Conservation (phyloP, 2,113 vertebrate species). For the Galbula dea region DNA sequence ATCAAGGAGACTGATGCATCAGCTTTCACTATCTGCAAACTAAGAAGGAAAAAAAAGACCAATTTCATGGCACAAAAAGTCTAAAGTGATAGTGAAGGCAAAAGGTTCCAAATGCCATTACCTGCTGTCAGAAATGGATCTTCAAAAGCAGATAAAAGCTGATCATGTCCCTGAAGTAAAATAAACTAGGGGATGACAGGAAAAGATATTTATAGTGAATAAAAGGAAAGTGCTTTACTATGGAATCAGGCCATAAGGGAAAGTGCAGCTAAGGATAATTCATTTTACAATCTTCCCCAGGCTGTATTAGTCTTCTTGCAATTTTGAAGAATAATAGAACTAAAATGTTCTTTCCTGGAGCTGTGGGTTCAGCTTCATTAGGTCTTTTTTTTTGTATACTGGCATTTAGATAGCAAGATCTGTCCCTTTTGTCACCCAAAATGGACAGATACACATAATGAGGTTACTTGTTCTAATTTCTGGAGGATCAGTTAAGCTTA, state of each 20-base stretch:
- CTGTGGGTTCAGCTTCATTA: neutral
- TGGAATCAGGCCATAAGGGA: slow-evolving; percentile 11
- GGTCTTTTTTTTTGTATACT: neutral
- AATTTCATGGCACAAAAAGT: neutral
- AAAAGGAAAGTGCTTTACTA: slow-evolving; percentile 36
- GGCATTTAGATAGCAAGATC: neutral
- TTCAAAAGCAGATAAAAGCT: slow-evolving; percentile 42
- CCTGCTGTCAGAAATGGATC: slow-evolving; percentile 1
- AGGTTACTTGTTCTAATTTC: neutral
- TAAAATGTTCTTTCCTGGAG: slow-evolving; percentile 25
- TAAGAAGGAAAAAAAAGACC: neutral
- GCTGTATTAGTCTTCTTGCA: slow-evolving; percentile 9
- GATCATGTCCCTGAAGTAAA: slow-evolving; percentile 31
- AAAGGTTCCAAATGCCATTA: neutral
- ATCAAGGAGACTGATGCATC: neutral
- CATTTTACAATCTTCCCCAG: slow-evolving; percentile 29
- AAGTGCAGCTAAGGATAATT: slow-evolving; percentile 34
- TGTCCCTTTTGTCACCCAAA: neutral
- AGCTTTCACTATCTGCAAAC: neutral
- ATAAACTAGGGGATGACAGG: slow-evolving; percentile 16
- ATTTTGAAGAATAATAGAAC: slow-evolving; percentile 39
- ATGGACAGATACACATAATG: neutral
- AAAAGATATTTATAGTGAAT: slow-evolving; percentile 31
- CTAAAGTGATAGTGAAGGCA: neutral
- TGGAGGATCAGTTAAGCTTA: neutral